These are phyloP conservation scores for Pedicia rivosa DNA, from an alignment of 2,888 invertebrate species.

Conservation along the genomic window DNA sequence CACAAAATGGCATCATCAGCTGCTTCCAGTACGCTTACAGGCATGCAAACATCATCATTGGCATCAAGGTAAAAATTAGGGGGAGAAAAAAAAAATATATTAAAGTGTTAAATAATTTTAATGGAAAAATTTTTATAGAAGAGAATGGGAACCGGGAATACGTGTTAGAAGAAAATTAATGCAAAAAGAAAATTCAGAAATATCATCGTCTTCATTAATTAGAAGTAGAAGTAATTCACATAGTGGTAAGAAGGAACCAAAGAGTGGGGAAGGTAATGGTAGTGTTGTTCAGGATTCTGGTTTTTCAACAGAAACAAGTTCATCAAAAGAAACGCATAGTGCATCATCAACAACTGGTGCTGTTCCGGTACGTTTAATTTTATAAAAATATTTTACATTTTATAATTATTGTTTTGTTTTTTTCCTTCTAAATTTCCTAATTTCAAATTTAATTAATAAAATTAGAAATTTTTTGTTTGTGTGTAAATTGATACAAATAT, in stretches of 20 bases:
- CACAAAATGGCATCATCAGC: slow-evolving; percentile 63
- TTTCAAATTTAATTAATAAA: background rate
- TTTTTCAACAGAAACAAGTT: slow-evolving; percentile 78
- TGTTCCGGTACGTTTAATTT: slow-evolving; percentile 25
- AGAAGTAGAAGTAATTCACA: slow-evolving; percentile 48
- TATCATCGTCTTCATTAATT: slow-evolving; percentile 31
- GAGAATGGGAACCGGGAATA: slow-evolving; percentile 72
- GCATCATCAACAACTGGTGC: slow-evolving; percentile 46
- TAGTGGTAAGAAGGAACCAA: slow-evolving; percentile 43
- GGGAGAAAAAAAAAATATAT: background rate
- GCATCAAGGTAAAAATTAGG: slow-evolving; percentile 21
- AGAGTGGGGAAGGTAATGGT: slow-evolving; percentile 38
- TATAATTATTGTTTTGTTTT: background rate
- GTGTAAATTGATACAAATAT: no score
- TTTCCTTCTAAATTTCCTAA: background rate
- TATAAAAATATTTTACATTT: background rate
- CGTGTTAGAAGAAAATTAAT: slow-evolving; percentile 49
- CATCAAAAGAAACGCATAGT: slow-evolving; percentile 63
- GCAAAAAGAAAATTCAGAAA: slow-evolving; percentile 19
- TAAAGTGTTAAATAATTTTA: background rate
- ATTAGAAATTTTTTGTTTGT: background rate
- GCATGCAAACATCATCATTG: slow-evolving; percentile 27
- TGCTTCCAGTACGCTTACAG: slow-evolving; percentile 29
- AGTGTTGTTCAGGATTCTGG: slow-evolving; percentile 68
- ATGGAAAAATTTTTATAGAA: slow-evolving; percentile 23